Percentiles rank a stretch among this genome's conserved stretches.
Evolutionary conservation across 1,140 invertebrate species (phyloP).

Genomic region (Arctopsyche grandis): DNA sequence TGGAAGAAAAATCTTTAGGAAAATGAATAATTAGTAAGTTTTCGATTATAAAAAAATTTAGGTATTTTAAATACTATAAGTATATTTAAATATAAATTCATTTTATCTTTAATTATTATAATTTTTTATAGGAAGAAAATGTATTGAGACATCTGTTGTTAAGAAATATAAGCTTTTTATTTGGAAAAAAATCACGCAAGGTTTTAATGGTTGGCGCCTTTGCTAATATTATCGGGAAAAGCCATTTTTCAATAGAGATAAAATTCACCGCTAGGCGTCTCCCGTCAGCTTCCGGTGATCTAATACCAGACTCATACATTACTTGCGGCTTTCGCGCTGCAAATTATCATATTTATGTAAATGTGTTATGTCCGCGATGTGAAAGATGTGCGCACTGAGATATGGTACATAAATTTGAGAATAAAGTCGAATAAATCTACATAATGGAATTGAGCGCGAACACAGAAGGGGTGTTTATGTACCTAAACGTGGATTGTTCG

Average conservation of each 20-base stretch:
- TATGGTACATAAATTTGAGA: conserved; percentile 42
- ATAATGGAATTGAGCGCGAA: conserved; percentile 46
- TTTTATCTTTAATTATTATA: no score
- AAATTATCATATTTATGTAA: conserved; percentile 43
- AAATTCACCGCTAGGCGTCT: not conserved
- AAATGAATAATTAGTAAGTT: no score
- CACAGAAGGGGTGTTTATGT: conserved; percentile 48
- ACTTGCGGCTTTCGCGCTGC: not conserved
- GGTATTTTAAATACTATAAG: no score
- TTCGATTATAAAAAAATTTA: no score
- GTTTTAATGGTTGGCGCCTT: conserved; percentile 14
- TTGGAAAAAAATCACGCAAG: no score
- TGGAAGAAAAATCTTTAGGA: no score
- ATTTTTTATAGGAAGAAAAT: no score
- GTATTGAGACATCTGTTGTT: no score
- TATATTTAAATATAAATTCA: no score
- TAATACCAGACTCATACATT: not conserved
- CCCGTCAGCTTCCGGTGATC: not conserved
- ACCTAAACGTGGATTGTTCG: conserved; percentile 27
- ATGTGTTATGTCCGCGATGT: not conserved
- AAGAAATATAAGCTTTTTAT: no score
- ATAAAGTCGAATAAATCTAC: conserved; percentile 50
- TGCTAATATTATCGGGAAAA: not conserved
- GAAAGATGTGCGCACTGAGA: conserved; percentile 27
- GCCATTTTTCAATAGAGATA: not conserved